Percentiles rank a stretch among this genome's conserved stretches.
These are phyloP conservation scores for Nesoenas mayeri DNA, from an alignment of 2,113 vertebrate genomes.

Conservation along the genomic window DNA sequence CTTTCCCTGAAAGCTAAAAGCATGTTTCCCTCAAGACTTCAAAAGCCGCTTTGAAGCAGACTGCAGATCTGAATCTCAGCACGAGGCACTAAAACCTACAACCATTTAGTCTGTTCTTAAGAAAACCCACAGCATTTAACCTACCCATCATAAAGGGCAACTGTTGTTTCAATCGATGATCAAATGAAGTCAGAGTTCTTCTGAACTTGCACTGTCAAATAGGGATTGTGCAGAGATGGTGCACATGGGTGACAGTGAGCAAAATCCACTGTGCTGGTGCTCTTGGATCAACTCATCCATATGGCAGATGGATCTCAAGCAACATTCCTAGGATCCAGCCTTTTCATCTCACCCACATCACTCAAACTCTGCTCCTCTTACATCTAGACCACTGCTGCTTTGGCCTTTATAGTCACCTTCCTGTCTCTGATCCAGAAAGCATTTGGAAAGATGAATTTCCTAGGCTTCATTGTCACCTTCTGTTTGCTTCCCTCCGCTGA, in stretches of 20 bases:
- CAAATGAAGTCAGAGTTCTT: background rate
- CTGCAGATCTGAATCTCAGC: slow-evolving; percentile 51
- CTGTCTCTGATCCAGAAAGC: background rate
- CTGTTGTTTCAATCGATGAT: background rate
- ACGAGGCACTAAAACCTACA: background rate
- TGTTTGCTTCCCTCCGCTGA: background rate
- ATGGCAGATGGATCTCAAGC: background rate
- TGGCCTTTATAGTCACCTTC: background rate
- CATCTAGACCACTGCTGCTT: background rate
- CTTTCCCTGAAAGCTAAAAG: slow-evolving; percentile 65
- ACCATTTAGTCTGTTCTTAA: slow-evolving; percentile 34
- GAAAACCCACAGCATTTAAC: slow-evolving; percentile 43
- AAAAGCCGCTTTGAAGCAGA: slow-evolving; percentile 60
- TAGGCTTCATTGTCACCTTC: background rate
- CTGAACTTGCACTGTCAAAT: background rate
- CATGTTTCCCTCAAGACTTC: slow-evolving; percentile 64
- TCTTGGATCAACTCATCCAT: background rate
- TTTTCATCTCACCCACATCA: background rate
- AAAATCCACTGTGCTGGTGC: too few relatives aligned
- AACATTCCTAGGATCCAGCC: background rate
- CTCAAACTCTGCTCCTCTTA: background rate
- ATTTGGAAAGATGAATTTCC: background rate
- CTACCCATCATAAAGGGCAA: slow-evolving; percentile 33
- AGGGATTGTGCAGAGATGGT: background rate
- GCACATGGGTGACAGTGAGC: background rate